Evolutionary conservation across 2,797 vertebrate species (phyloP), one percentile per base, ranked within the genome.

Genomic region (Meda fulgida): DNA sequence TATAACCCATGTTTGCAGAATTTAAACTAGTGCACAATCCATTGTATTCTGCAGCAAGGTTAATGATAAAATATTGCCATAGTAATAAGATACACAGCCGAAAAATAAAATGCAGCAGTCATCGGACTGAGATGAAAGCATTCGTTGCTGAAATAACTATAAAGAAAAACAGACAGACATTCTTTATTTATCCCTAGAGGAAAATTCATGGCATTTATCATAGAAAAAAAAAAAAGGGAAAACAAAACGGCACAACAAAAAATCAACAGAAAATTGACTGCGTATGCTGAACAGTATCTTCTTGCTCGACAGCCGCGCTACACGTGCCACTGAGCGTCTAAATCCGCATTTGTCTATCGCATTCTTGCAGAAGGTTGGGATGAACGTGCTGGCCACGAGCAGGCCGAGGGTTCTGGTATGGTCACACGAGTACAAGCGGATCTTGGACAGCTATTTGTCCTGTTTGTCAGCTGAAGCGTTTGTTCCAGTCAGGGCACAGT

Each of bases 131-230:
- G 58, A 70, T 81, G 48, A 70, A 70, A 81, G 66, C 34, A 23
- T 81, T 81, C 40, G 48, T 55, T 81, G 66, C 11, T 53, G 66
- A 81, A 81, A 81, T 55, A n/a, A 70, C 48, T 55, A 40, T 53
- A 81, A 66, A 65, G 60, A 79, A 81, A 70, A 70, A 19, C 79
- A 71, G 79, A 70, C 79, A 71, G 34, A 19, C 79, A 70, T 80
- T 80, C 48, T 71, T 81, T 70, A 81, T 81, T 81, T 70, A 81
- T 81, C 79, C 66, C 79, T 58, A 16, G 66, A 58, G 79, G 66
- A 21, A 81, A 43, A 53, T 77, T 18, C 72, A 23, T 40, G 13
- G 40, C 82, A 40, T 76, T 67, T 53, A 18, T 84, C 63, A 77
- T 21, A n/a, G 29, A 13, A 3, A 19, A 40, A 63, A 19, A 40